These are phyloP conservation scores for Ferrisia virgata DNA, from an alignment of 2,888 invertebrate species.

Conservation along the genomic window DNA sequence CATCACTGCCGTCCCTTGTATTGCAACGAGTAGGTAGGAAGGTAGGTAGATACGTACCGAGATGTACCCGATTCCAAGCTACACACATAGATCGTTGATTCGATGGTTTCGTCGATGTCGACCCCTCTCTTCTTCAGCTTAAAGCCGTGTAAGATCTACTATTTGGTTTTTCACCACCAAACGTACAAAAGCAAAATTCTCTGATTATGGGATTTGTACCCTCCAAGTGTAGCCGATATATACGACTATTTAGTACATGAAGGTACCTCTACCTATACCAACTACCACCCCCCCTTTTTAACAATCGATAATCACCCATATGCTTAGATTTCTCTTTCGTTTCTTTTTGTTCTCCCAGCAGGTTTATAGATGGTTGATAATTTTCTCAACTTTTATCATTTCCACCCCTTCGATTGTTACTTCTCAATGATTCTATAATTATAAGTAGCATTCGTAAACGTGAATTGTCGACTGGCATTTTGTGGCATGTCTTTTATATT, in stretches of 20 bases:
- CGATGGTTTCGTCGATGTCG: background rate
- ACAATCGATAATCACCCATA: constrained; percentile 34
- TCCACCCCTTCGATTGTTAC: constrained; percentile 7
- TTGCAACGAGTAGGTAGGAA: no score
- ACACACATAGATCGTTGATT: background rate
- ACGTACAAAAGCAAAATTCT: background rate
- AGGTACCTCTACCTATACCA: no score
- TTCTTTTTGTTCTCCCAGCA: background rate
- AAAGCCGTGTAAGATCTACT: background rate
- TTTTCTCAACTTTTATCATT: constrained; percentile 37
- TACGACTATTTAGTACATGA: no score
- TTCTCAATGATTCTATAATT: background rate
- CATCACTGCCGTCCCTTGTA: background rate
- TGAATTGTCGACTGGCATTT: background rate
- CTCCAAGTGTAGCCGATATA: no score
- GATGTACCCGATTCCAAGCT: background rate
- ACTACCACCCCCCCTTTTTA: background rate
- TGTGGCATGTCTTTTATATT: background rate
- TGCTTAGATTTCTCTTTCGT: background rate
- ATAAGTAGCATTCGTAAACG: background rate
- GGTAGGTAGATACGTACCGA: no score
- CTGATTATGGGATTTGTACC: no score
- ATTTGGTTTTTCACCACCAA: background rate
- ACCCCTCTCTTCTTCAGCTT: background rate
- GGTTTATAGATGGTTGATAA: constrained; percentile 41